phyloP scores from a whole-genome alignment of 1,140 invertebrate genomes.

The Neelides sp. region DNA sequence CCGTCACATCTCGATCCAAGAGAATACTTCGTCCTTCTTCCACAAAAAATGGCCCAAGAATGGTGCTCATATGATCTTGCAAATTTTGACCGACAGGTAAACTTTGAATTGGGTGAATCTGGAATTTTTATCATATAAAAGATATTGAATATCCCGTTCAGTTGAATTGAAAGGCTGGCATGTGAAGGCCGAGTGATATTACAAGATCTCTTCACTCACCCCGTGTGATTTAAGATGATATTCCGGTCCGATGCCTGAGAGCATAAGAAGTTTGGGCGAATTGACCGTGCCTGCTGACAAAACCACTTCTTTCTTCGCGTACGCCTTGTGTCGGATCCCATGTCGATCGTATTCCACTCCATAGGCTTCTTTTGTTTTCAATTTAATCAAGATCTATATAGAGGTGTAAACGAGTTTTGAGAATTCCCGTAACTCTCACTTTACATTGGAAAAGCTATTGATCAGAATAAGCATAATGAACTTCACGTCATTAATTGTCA shows the following conservation, averaged over 20 bases:
- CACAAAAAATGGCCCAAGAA: slow-evolving; percentile 15
- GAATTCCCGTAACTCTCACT: no score
- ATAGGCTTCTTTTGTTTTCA: no score
- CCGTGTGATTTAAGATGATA: slow-evolving; percentile 6
- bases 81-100: slow-evolving; percentile 17
- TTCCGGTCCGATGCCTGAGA: slow-evolving; percentile 13
- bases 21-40: not conserved
- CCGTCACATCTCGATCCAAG: slow-evolving; percentile 13
- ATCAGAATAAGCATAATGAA: not conserved
- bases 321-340: not conserved
- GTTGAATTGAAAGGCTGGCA: no score
- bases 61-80: slow-evolving; percentile 16
- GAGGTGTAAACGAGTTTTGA: no score
- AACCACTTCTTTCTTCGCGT: slow-evolving; percentile 11
- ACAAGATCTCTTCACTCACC: not conserved
- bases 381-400: no score
- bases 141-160: no score
- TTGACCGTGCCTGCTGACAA: slow-evolving; percentile 6
- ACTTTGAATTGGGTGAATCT: slow-evolving; percentile 1
- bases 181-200: no score
- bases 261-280: slow-evolving; percentile 14
- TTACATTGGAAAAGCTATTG: slow-evolving; percentile 1
- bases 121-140: no score
- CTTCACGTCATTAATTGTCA: not conserved
- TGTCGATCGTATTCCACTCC: slow-evolving; percentile 14